Evolutionary conservation across 2,113 vertebrate genomes (phyloP).

Genomic region (Brachionichthys hirsutus): DNA sequence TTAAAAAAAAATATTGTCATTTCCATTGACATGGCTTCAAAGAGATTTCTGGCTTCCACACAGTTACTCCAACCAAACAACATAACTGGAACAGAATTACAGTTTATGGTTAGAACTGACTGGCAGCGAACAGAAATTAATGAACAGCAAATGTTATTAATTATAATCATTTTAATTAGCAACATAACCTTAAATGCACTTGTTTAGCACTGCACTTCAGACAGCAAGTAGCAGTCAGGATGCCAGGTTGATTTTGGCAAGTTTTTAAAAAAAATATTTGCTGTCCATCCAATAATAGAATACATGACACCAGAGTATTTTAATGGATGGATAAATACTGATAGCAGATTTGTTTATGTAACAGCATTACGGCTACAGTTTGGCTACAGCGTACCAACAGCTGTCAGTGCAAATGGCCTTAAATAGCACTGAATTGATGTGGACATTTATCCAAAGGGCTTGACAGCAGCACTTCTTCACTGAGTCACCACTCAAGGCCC

Average conservation of each 20-base stretch:
- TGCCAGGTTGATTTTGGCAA: neutral
- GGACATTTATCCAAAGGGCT: neutral
- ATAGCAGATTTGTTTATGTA: neutral
- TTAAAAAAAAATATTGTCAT: too few relatives aligned
- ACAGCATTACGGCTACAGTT: neutral
- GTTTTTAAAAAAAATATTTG: neutral
- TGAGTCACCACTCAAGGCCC: neutral
- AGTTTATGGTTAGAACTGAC: too few relatives aligned
- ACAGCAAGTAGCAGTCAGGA: neutral
- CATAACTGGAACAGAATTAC: too few relatives aligned
- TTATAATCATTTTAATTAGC: too few relatives aligned
- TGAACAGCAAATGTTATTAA: neutral
- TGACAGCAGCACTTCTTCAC: neutral
- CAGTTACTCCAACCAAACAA: too few relatives aligned
- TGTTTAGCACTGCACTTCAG: too few relatives aligned
- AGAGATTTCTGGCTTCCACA: neutral
- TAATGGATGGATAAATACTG: neutral
- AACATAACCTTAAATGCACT: too few relatives aligned
- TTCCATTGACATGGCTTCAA: too few relatives aligned
- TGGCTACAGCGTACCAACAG: neutral
- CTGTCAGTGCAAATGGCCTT: constrained; percentile 5
- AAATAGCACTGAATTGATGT: neutral
- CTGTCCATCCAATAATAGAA: neutral
- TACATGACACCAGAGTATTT: neutral
- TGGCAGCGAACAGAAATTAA: too few relatives aligned